These are phyloP conservation scores for Drosophila kohkoa DNA, from an alignment of 1,140 invertebrate species.

Conservation along the genomic window DNA sequence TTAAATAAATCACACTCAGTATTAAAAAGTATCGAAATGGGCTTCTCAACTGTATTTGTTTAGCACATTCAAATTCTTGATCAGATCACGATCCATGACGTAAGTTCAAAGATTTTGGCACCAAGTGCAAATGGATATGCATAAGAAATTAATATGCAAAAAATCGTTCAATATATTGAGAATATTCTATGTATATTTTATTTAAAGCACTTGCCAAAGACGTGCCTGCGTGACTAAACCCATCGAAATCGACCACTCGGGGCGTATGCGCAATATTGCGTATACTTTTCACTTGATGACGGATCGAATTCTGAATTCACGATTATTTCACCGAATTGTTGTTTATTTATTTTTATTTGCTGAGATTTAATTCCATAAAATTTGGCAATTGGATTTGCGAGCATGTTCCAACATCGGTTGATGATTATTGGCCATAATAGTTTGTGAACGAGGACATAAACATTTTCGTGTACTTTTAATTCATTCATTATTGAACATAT, in stretches of 20 bases:
- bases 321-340: slow-evolving; percentile 10
- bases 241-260: slow-evolving; percentile 18
- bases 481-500: background rate
- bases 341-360: slow-evolving; percentile 35
- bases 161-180: slow-evolving; percentile 8
- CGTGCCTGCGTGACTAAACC: slow-evolving; percentile 12
- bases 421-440: slow-evolving; percentile 10
- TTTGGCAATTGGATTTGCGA: slow-evolving; percentile 17
- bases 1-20: slow-evolving; percentile 38
- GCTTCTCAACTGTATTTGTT: slow-evolving; percentile 2
- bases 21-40: slow-evolving; percentile 3
- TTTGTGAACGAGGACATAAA: slow-evolving; percentile 8
- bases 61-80: slow-evolving; percentile 17
- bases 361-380: slow-evolving; percentile 5
- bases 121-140: slow-evolving; percentile 23
- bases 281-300: slow-evolving; percentile 38
- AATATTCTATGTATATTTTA: slow-evolving; percentile 21
- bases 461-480: slow-evolving; percentile 7
- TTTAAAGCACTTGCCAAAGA: slow-evolving; percentile 30
- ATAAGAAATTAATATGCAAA: slow-evolving; percentile 17
- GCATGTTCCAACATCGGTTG: slow-evolving; percentile 26
- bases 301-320: slow-evolving; percentile 41
- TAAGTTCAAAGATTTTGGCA: slow-evolving; percentile 18
- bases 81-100: slow-evolving; percentile 28
- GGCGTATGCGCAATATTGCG: slow-evolving; percentile 46